Evolutionary conservation across 2,888 invertebrate genomes (phyloP), one percentile per base, ranked within the genome.

Genomic region (Drosophila infuscata): DNA sequence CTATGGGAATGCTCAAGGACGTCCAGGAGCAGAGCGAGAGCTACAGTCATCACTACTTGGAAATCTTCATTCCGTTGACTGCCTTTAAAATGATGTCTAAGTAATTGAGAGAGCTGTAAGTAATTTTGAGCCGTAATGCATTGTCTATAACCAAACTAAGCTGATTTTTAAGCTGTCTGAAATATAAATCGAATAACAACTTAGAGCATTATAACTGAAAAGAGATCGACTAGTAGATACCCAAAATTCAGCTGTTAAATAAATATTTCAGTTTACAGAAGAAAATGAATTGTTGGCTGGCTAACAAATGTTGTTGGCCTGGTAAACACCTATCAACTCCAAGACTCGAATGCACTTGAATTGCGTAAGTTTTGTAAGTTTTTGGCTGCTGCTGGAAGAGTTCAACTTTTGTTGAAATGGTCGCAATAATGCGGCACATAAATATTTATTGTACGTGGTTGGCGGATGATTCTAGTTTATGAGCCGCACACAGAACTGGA

Each of bases 401-500:
- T 53, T 71, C n/a, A 58, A 46, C 2, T 25, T 29, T 46, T 46
- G 64, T 59, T 67, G 52, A 51, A 84, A 73, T 62, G 53, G 62
- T 69, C 70, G 54, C 58, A 75, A 63, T 77, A 82, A 72, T 85
- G 81, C 81, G 77, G 67, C 60, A 58, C 52, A 74, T 76, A 78
- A 78, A 85, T 88, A 83, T 88, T 85, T 88, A 85, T 80, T 41
- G 68, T 70, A 76, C 77, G 81, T 80, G 69, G 64, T 76, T 72
- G 66, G 65, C 66, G 61, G 65, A 51, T 70, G 52, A 52, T 71
- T 64, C 58, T 52, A 70, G 60, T 65, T 76, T 76, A 65, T 62
- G 56, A 76, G 62, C 38, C 70, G 43, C 33, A 17, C 35, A 25
- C 17, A 36, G 43, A 67, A 58, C 43, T 63, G 70, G 53, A 62